A percentile compares a stretch with the other conserved stretches of the same genome.
phyloP scores from a whole-genome alignment of 2,113 vertebrate species.

The Nibea coibor region DNA sequence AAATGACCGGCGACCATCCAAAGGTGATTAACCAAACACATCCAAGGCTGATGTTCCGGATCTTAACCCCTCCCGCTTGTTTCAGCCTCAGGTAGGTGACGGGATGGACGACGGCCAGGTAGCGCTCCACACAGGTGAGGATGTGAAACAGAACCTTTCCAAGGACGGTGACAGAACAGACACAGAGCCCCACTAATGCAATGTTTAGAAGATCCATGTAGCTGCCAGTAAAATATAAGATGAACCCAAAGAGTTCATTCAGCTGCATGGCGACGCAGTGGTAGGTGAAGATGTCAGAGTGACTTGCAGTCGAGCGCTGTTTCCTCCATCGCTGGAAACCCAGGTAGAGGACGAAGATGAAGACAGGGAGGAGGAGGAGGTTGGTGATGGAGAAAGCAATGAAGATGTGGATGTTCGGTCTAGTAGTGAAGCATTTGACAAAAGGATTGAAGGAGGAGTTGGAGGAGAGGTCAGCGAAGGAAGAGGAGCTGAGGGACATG shows the following conservation, averaged over 20 bases:
- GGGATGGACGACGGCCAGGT: not conserved
- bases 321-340: not conserved
- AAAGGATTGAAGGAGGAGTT: not conserved
- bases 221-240: not conserved
- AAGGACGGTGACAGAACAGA: not conserved
- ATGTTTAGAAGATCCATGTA: not conserved
- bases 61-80: not conserved
- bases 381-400: too few species aligned
- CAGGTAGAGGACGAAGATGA: not conserved
- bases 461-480: not conserved
- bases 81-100: not conserved
- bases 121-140: not conserved
- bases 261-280: not conserved
- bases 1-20: not conserved
- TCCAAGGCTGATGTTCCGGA: not conserved
- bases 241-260: not conserved
- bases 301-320: slow-evolving; percentile 2
- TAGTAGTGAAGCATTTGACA: too few species aligned
- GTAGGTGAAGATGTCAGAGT: slow-evolving; percentile 16
- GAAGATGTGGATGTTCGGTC: too few species aligned
- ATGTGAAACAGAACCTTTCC: not conserved
- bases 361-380: slow-evolving; percentile 10
- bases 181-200: not conserved
- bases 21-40: not conserved
- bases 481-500: not conserved